phyloP scores from a whole-genome alignment of 2,113 vertebrate species.

The Natator depressus region DNA sequence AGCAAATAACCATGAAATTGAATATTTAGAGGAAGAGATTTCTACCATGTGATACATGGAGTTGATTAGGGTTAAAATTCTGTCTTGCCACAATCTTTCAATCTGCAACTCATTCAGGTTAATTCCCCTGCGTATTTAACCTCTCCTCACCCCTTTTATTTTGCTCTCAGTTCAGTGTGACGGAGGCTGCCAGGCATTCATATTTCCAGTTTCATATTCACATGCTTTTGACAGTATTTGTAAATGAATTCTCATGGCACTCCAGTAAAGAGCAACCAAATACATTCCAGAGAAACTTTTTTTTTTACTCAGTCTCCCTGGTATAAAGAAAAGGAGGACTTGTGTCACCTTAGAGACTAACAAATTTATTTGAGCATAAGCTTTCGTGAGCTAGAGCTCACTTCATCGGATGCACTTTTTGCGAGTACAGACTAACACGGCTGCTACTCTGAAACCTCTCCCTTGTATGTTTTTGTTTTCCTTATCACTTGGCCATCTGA shows the following conservation, averaged over 20 bases:
- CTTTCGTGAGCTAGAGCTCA: too few species aligned
- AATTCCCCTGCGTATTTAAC: background rate
- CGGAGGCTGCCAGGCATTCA: background rate
- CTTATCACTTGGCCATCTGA: background rate
- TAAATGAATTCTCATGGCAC: constrained; percentile 54
- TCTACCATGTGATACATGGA: accelerated
- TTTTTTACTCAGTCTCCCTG: constrained; percentile 5
- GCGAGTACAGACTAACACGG: too few species aligned
- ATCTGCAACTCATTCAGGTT: background rate
- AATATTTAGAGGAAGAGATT: accelerated
- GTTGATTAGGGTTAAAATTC: background rate
- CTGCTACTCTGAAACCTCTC: background rate
- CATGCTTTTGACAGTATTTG: constrained; percentile 48
- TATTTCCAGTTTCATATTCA: constrained; percentile 74
- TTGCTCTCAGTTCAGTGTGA: accelerated
- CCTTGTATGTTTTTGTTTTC: background rate
- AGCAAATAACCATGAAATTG: accelerated
- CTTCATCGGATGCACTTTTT: too few species aligned
- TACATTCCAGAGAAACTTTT: background rate
- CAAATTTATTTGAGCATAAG: too few species aligned
- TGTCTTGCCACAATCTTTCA: accelerated
- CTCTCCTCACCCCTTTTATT: background rate
- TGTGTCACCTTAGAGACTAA: too few species aligned
- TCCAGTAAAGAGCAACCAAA: constrained; percentile 41
- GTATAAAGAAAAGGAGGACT: background rate